Percentiles rank a stretch among this genome's conserved stretches.
These are phyloP conservation scores for Thamnophis sirtalis DNA, from an alignment of 2,113 vertebrate genomes.

Conservation along the genomic window DNA sequence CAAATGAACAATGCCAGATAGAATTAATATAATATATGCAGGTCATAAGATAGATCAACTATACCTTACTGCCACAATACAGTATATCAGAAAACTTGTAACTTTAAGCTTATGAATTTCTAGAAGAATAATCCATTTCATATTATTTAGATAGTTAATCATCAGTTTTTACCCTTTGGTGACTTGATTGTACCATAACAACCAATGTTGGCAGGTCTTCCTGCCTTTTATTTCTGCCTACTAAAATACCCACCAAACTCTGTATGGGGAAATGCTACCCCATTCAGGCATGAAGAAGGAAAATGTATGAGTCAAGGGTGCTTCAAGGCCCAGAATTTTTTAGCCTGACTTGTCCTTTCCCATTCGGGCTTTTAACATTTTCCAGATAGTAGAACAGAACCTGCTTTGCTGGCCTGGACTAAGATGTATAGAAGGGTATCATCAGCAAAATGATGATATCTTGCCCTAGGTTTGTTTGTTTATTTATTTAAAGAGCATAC, in stretches of 20 bases:
- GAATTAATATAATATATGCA: background rate
- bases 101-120: background rate
- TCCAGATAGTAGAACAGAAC: background rate
- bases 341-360: background rate
- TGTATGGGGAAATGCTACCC: background rate
- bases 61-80: background rate
- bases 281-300: background rate
- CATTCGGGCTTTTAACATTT: background rate
- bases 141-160: background rate
- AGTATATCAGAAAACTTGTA: background rate
- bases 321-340: background rate
- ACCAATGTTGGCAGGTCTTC: background rate
- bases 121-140: background rate
- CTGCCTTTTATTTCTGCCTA: background rate
- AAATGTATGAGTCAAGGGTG: background rate
- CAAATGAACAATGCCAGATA: background rate
- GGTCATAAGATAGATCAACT: background rate
- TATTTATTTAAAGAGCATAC: background rate
- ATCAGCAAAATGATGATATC: background rate
- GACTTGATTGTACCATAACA: background rate
- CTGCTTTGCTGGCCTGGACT: background rate
- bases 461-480: background rate
- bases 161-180: background rate
- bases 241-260: background rate
- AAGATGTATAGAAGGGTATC: background rate